Base-by-base conservation (phyloP, 2,113 vertebrate species). In the Tiliqua scincoides region DNA sequence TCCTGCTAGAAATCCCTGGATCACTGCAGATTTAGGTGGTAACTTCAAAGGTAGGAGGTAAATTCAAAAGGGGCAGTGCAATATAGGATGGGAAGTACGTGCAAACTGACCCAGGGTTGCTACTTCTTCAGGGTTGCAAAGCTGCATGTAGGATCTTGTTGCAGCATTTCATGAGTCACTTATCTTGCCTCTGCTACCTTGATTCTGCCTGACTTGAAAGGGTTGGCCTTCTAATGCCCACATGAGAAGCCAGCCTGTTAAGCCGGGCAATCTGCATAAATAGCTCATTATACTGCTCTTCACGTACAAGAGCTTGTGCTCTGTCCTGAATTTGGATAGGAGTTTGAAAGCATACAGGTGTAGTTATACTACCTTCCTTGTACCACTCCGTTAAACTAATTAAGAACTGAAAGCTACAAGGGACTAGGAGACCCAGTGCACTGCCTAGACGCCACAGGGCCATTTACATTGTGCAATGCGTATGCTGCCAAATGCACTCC, bases 1-100 rank as follows among this genome's bases (percentile, higher is more conserved):
- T 87, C 79, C 48, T 62, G 11, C 54, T 20, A 83, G 88, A 79
- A 75, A 40, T 74, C 84, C 82, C 93, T 78, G 27, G 30, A 79
- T 73, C 88, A 85, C 68, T 23, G 30, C 59, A 61, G 32, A 15
- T 79, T 83, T 85, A 73, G 70, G 6, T 43, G 21, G 21, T 30
- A 68, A 82, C 82, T 76, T 83, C 87, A 57, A 70, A 83, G 35
- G 71, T 70, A 6, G 43, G n/a, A n/a, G n/a, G n/a, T n/a, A n/a
- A n/a, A n/a, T n/a, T n/a, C n/a, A n/a, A n/a, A 17, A 10, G 23
- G 37, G n/a, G 83, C 78, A 89, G 65, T 27, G 72, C 82, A 84
- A 72, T 72, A 74, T 57, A 0, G 0, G 25, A 62, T 62, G 84
- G 80, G 82, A 48, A 35, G 23, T 35, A 32, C 40, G 59, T 11